A percentile compares a stretch with the other conserved stretches of the same genome.
phyloP scores from a whole-genome alignment of 1,140 invertebrate genomes.

The Acromyrmex echinatior region DNA sequence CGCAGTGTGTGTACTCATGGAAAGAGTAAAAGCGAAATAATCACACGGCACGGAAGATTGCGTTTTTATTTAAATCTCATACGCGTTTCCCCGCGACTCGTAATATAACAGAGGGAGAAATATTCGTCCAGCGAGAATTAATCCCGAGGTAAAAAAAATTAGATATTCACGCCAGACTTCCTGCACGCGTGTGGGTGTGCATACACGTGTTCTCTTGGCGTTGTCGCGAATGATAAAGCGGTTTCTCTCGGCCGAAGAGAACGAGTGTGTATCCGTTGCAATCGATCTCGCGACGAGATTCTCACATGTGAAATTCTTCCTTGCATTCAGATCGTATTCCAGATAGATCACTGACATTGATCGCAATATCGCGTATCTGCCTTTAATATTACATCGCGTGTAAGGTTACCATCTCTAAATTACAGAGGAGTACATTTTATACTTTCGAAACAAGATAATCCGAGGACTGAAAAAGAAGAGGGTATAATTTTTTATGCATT shows the following conservation, averaged over 20 bases:
- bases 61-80: conserved; percentile 62
- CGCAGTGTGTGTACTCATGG: not conserved
- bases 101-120: conserved; percentile 44
- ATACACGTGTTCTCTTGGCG: not conserved
- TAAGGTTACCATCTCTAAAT: too few relatives aligned
- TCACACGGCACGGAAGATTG: conserved; percentile 49
- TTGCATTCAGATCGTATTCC: conserved; percentile 72
- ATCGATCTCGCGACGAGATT: conserved; percentile 71
- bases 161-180: conserved; percentile 41
- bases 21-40: conserved; percentile 50
- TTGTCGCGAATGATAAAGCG: conserved; percentile 44
- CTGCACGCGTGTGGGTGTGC: not conserved
- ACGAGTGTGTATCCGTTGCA: conserved; percentile 50
- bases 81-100: conserved; percentile 35
- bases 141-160: conserved; percentile 44
- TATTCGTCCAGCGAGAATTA: conserved; percentile 52
- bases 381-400: conserved; percentile 67
- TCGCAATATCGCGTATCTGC: conserved; percentile 73
- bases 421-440: too few relatives aligned
- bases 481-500: too few relatives aligned
- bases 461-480: too few relatives aligned
- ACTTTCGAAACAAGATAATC: too few relatives aligned
- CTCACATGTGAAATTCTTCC: conserved; percentile 64
- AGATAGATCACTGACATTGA: conserved; percentile 74
- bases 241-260: conserved; percentile 23